Evolutionary conservation across 2,797 vertebrate species (phyloP), one percentile per base, ranked within the genome.

Genomic region (Takifugu ocellatus): DNA sequence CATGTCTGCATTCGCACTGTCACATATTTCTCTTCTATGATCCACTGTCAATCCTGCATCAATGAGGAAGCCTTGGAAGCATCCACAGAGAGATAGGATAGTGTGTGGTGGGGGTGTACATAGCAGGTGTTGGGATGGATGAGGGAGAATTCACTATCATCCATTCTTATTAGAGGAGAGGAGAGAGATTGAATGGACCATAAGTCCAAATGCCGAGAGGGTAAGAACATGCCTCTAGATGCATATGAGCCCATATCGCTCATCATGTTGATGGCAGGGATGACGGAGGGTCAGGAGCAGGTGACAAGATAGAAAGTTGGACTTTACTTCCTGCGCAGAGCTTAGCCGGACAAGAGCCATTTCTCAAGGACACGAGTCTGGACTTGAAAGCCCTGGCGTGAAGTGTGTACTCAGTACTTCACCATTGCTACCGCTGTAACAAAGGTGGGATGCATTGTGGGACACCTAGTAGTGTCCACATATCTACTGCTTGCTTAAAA

Each of bases 141-240:
- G 49, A 68, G 68, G 8, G 49, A 58, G 77, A 78, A 72, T 68
- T 56, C 59, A 61, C 68, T 68, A 61, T 77, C 77, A 83, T 77
- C 70, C 12, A 59, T 84, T 79, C 63, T 51, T 65, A 72, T 83
- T 79, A 77, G 68, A 59, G 52, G 59, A 66, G 56, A 57, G 53
- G 27, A 17, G 42, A 60, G 36, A 39, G 61, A 11, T 2, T 24
- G 24, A 54, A 52, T 36, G 78, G 63, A 58, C 36, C 62, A 59
- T 68, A 75, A 78, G 62, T 82, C 67, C 4, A 57, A 59, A 54
- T 59, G 70, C 59, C 58, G 55, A 60, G 68, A 65, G 61, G 58
- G 73, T 67, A 56, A 8, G 66, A 53, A 70, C 50, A 45, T 46
- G 66, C 61, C 56, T 51, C 14, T 0, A 15, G 62, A 55, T 54